These are phyloP conservation scores for Microcaecilia unicolor DNA, from an alignment of 2,797 vertebrate species.

Conservation along the genomic window DNA sequence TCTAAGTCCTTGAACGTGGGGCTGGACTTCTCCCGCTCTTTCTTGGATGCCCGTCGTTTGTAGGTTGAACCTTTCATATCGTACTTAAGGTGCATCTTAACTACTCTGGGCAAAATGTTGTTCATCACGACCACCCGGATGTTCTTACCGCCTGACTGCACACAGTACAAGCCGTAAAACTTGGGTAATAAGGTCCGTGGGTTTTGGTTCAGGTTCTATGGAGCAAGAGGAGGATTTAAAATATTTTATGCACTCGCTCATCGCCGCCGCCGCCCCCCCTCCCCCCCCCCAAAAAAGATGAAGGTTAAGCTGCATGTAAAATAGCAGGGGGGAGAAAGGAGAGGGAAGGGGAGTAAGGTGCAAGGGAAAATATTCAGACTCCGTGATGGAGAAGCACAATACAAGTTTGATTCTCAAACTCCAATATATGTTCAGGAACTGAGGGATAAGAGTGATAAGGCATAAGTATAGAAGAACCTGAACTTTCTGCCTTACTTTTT, in stretches of 20 bases:
- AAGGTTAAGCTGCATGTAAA: background rate
- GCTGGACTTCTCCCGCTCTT: conserved; percentile 84
- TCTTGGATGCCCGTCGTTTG: conserved; percentile 89
- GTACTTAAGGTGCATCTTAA: conserved; percentile 95
- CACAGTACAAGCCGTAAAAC: conserved; percentile 94
- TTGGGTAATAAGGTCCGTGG: conserved; percentile 92
- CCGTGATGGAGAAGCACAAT: too few species aligned
- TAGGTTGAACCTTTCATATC: conserved; percentile 96
- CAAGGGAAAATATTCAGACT: too few species aligned
- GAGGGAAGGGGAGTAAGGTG: too few species aligned
- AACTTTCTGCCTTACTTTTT: too few species aligned
- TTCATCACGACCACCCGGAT: conserved; percentile 97
- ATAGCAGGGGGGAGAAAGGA: too few species aligned
- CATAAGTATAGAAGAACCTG: too few species aligned
- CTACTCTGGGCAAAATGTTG: conserved; percentile 86
- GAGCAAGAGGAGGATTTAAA: background rate
- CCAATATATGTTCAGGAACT: too few species aligned
- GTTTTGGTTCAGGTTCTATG: conserved; percentile 95
- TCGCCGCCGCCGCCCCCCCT: too few species aligned
- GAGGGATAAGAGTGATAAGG: too few species aligned
- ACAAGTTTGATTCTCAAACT: too few species aligned
- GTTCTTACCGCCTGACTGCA: conserved; percentile 94
- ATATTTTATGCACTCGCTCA: too few species aligned
- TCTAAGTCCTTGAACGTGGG: conserved; percentile 95
- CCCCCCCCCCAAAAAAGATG: too few species aligned